Conservation (phyloP, 1,140 invertebrate species). For the Drosophila bifasciata region DNA sequence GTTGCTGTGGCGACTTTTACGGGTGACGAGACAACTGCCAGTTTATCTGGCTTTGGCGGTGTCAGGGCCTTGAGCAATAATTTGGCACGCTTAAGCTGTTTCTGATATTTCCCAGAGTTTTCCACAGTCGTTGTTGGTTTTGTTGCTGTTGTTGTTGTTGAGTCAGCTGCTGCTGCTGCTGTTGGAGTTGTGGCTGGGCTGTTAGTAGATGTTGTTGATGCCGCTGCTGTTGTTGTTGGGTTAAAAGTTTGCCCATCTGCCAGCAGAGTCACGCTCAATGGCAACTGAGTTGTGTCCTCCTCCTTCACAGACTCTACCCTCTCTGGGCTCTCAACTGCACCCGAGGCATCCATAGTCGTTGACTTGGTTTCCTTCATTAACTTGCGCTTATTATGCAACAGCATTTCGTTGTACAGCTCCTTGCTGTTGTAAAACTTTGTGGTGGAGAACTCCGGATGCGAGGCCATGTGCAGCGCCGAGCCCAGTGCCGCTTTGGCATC, state of each 20-base stretch:
- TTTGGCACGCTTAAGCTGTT: conserved; percentile 79
- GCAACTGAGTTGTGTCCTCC: conserved; percentile 34
- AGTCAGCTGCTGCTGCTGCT: conserved; percentile 11
- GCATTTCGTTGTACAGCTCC: conserved; percentile 83
- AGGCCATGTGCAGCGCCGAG: conserved; percentile 15
- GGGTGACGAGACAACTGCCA: conserved; percentile 58
- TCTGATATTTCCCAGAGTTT: conserved; percentile 70
- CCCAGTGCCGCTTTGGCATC: not conserved
- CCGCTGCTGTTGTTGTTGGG: conserved; percentile 30
- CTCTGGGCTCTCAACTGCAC: conserved; percentile 38
- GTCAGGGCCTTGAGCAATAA: conserved; percentile 75
- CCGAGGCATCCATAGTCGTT: too few species aligned
- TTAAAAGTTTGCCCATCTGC: conserved; percentile 55
- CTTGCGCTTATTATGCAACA: conserved; percentile 75
- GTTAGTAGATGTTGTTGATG: conserved; percentile 23
- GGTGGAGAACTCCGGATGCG: conserved; percentile 81
- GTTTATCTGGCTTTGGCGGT: conserved; percentile 56
- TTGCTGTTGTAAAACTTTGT: conserved; percentile 84
- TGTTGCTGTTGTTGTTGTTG: conserved; percentile 20
- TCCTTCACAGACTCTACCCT: conserved; percentile 61
- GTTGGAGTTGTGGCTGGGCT: conserved; percentile 11
- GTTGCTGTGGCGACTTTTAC: conserved; percentile 40
- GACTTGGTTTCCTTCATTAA: conserved; percentile 65
- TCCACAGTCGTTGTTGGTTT: conserved; percentile 12
- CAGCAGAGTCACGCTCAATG: conserved; percentile 43